A percentile compares a stretch with the other conserved stretches of the same genome.
phyloP scores from a whole-genome alignment of 92 coral and sea anemone genomes.

The Blastomussa wellsi region DNA sequence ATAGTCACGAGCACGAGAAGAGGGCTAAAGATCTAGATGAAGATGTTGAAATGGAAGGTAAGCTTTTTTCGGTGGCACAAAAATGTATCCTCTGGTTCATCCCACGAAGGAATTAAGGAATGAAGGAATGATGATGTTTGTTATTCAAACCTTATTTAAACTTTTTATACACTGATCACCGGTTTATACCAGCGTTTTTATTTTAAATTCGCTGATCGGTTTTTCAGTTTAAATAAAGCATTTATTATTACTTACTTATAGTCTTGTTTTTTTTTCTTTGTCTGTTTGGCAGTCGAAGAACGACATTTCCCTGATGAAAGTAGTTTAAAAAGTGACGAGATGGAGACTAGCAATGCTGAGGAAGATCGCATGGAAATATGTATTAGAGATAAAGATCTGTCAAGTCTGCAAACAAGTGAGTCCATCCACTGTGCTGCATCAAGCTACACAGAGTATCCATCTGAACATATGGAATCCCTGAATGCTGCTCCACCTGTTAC shows the following conservation, averaged over 20 bases:
- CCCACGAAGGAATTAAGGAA: background rate
- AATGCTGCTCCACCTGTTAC: slow-evolving; percentile 14
- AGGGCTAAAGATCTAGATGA: background rate
- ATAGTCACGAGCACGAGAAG: background rate
- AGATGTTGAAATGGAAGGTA: slow-evolving; percentile 24
- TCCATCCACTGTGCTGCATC: background rate
- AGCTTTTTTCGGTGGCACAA: slow-evolving; percentile 10
- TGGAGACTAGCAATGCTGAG: slow-evolving; percentile 14
- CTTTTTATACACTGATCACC: no score
- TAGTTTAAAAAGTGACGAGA: slow-evolving; percentile 12
- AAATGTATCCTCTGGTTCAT: background rate
- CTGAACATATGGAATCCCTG: background rate
- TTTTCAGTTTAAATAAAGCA: no score
- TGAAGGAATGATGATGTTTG: slow-evolving; percentile 18
- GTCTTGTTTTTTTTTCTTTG: slow-evolving; percentile 12
- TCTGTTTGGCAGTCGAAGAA: slow-evolving; percentile 23
- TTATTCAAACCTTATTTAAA: no score
- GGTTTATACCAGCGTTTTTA: no score
- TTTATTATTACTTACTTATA: no score
- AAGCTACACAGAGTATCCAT: slow-evolving; percentile 11
- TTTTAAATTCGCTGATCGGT: no score
- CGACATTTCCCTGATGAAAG: slow-evolving; percentile 20
- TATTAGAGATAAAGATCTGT: background rate
- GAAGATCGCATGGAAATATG: slow-evolving; percentile 13
- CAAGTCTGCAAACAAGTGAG: background rate